phyloP scores from a whole-genome alignment of 2,888 invertebrate genomes.

The Cryptocheilus praepositus region DNA sequence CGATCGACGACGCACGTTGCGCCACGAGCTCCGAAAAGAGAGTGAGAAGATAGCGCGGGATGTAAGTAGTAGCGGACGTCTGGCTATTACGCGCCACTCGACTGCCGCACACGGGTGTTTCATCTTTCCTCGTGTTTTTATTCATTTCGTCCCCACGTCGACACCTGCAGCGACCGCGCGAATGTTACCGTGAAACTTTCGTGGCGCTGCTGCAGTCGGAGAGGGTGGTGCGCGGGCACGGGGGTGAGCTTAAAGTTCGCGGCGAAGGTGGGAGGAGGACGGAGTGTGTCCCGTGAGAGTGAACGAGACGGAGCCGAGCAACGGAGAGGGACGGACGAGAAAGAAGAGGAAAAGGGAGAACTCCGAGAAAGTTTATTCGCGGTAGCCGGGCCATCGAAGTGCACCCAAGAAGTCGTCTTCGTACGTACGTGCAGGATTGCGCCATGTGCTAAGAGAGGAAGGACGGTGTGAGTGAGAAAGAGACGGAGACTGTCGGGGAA shows the following conservation, averaged over 20 bases:
- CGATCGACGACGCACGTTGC: too few relatives aligned
- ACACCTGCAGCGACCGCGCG: conserved; percentile 50
- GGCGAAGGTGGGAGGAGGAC: neutral
- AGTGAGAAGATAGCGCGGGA: neutral
- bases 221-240: conserved; percentile 37
- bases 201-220: conserved; percentile 43
- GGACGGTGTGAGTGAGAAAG: too few relatives aligned
- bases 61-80: neutral
- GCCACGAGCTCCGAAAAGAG: neutral
- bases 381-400: too few relatives aligned
- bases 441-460: too few relatives aligned
- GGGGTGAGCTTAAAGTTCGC: conserved; percentile 47
- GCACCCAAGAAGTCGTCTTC: too few relatives aligned
- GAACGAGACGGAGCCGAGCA: too few relatives aligned
- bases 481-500: too few relatives aligned
- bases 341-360: conserved; percentile 1
- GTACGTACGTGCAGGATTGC: too few relatives aligned
- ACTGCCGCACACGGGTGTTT: conserved; percentile 1
- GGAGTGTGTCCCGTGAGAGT: neutral
- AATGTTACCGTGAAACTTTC: conserved; percentile 45
- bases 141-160: conserved; percentile 29
- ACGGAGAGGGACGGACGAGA: neutral
- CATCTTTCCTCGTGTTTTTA: conserved; percentile 11
- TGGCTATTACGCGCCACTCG: neutral
- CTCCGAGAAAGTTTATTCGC: neutral